phyloP scores from a whole-genome alignment of 1,140 invertebrate genomes.

The Acromyrmex echinatior region DNA sequence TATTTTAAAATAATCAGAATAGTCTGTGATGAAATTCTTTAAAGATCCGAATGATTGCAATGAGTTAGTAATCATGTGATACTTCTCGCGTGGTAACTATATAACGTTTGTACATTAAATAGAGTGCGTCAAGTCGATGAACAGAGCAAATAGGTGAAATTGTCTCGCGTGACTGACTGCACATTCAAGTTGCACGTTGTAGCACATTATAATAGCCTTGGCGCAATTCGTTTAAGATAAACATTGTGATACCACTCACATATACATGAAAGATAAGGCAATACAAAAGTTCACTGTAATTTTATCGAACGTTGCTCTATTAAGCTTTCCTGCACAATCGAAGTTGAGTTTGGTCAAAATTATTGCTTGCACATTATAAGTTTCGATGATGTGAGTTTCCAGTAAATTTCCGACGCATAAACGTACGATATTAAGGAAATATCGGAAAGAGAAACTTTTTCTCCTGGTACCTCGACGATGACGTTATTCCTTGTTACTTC shows the following conservation, averaged over 20 bases:
- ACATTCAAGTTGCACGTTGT: neutral
- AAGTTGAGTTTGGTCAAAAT: slow-evolving; percentile 12
- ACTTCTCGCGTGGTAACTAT: neutral
- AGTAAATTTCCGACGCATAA: slow-evolving; percentile 17
- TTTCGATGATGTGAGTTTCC: slow-evolving; percentile 10
- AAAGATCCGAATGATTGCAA: neutral
- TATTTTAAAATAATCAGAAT: neutral
- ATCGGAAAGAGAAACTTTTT: slow-evolving; percentile 56
- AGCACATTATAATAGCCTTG: neutral
- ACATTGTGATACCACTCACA: neutral
- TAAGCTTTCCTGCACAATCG: slow-evolving; percentile 7
- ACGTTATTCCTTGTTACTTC: slow-evolving; percentile 29
- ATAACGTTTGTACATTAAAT: neutral
- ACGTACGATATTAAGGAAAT: slow-evolving; percentile 38
- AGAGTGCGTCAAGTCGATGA: neutral
- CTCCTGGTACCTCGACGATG: slow-evolving; percentile 32
- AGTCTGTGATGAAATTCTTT: neutral
- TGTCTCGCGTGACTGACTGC: slow-evolving; percentile 21
- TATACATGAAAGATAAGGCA: neutral
- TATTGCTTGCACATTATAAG: slow-evolving; percentile 18
- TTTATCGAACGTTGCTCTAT: slow-evolving; percentile 12
- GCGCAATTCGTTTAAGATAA: slow-evolving; percentile 31
- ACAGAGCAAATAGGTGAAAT: slow-evolving; percentile 24
- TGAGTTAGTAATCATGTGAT: neutral
- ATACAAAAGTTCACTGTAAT: neutral